Evolutionary conservation across 92 coral and sea anemone species (phyloP), one percentile per base, ranked within the genome.

Genomic region (Parazoanthus darwini): DNA sequence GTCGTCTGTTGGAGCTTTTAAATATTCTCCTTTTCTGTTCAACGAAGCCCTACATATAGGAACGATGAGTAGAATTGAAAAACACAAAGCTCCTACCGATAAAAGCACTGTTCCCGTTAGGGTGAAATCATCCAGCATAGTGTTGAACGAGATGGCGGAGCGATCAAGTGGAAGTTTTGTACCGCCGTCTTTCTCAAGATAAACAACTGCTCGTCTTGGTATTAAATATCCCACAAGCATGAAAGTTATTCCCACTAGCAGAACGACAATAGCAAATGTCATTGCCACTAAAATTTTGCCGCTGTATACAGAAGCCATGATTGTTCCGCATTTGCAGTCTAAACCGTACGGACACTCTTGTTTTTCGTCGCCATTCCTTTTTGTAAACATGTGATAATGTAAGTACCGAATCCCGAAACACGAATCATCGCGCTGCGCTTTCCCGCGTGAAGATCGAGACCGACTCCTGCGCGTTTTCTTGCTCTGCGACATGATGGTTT

Each of bases 351-450:
- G 98, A 82, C 98, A 93, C 4, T 92, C 91, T 91, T 94, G 93
- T 83, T 95, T 91, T 66, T 93, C 95, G 76, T 81, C 88, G 81
- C 97, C 92, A 77, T 94, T 78, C 90, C 90, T 96, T 74, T 94
- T 95, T 20, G 91, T 91, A 87, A 97, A 97, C 98, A 97, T 94
- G 86, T 97, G 99, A 93, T 97, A 98, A 89, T 97, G 99, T 3
- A 97, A 89, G 88, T 97, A 97, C 65, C 99, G 99, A 54, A 95
- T 96, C 90, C 99, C 99, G 94, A 95, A 97, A 88, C 98, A 93
- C 88, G 94, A 94, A 22, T 88, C 84, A 46, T 93, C 94, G 92
- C 88, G 89, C 39, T 86, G 71, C 35, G 90, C 51, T 91, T 89
- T 92, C 86, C 91, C 93, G 94, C 94, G 96, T 85, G 98, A 82